Evolutionary conservation across 2,797 vertebrate species (phyloP).

Genomic region (Gila robusta): DNA sequence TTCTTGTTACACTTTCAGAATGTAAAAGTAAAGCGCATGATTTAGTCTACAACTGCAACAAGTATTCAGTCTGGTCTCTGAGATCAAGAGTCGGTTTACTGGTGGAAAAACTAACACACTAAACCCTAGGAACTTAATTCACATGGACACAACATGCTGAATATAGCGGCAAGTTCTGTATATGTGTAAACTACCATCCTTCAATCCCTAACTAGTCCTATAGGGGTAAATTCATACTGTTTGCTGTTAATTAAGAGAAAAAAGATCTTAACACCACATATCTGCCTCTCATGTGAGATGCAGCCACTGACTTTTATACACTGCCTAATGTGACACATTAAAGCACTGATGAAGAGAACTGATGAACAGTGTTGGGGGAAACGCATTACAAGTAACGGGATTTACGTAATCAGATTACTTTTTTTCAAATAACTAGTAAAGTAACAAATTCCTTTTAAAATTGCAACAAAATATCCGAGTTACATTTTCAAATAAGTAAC

Average conservation of each 20-base stretch:
- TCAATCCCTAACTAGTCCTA: neutral
- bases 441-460: no score
- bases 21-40: constrained; percentile 50
- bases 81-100: neutral
- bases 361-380: no score
- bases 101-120: neutral
- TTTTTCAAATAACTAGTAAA: no score
- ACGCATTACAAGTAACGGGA: no score
- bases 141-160: neutral
- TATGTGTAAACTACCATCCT: neutral
- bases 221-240: neutral
- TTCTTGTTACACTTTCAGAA: constrained; percentile 21
- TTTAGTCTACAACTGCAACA: constrained; percentile 30
- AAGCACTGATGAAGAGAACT: neutral
- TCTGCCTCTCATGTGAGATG: neutral
- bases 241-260: constrained; percentile 6
- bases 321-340: neutral
- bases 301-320: neutral
- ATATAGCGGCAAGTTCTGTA: neutral
- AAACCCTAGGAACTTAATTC: neutral
- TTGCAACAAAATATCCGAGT: no score
- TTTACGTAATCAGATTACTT: no score
- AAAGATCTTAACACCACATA: neutral
- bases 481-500: no score
- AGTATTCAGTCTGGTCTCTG: neutral